phyloP scores from a whole-genome alignment of 2,113 vertebrate genomes.

The Helogale parvula region DNA sequence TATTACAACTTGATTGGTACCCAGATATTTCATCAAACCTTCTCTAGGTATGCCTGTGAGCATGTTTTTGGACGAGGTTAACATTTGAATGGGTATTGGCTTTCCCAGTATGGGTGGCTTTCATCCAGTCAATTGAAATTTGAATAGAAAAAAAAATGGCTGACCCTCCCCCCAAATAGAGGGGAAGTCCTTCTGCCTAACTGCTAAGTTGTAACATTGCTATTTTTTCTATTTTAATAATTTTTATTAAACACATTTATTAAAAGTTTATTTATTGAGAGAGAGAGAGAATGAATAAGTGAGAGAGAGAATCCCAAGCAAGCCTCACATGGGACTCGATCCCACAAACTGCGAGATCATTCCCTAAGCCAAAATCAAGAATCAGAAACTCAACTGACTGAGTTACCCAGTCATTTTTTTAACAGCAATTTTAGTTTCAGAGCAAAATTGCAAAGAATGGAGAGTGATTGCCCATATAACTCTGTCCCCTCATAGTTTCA shows the following conservation, averaged over 20 bases:
- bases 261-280: no score
- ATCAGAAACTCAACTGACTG: no score
- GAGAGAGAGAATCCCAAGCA: no score
- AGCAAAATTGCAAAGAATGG: not conserved
- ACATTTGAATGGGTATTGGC: not conserved
- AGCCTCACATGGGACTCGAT: no score
- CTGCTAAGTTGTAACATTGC: rapidly evolving
- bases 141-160: not conserved
- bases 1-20: not conserved
- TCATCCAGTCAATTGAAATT: not conserved
- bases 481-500: no score
- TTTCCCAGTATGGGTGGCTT: not conserved
- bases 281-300: no score
- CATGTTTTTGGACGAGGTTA: not conserved
- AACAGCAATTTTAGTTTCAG: not conserved
- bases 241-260: not conserved
- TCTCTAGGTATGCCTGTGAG: not conserved
- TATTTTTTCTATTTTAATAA: not conserved
- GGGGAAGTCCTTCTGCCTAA: not conserved
- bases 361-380: no score
- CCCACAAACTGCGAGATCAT: no score
- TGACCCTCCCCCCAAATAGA: not conserved
- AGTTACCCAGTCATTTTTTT: not conserved
- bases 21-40: not conserved
- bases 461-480: not conserved